A percentile compares a stretch with the other conserved stretches of the same genome.
Conservation (phyloP, 37 sponge, comb jelly and placozoan species). For the Hormiphora californensis region DNA sequence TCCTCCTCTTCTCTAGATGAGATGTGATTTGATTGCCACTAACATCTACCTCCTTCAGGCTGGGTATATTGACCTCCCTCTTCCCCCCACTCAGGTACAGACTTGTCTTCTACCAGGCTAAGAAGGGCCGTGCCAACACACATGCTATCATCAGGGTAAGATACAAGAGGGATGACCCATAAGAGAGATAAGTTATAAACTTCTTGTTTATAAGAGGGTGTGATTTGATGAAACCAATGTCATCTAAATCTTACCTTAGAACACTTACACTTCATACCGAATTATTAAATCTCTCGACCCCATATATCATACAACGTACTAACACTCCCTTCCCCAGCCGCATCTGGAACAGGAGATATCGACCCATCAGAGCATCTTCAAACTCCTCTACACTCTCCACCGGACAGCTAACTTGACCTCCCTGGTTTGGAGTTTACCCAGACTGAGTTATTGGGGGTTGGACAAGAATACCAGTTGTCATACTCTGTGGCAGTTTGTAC, state of each 20-base stretch:
- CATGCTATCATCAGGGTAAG: conserved; percentile 14
- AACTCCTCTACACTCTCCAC: conserved; percentile 35
- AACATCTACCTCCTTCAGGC: no score
- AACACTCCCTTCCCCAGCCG: not conserved
- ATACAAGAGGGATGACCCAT: no score
- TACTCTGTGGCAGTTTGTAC: conserved; percentile 12
- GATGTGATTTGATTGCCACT: no score
- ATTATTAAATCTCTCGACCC: no score
- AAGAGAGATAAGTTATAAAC: no score
- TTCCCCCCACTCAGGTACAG: conserved; percentile 14
- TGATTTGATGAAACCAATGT: no score
- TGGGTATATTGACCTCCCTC: no score
- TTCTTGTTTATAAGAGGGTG: no score
- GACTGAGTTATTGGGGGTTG: conserved; percentile 27
- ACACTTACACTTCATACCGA: no score
- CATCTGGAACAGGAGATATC: conserved; percentile 36
- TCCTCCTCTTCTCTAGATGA: no score
- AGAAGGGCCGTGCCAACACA: not conserved
- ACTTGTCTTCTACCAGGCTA: conserved; percentile 34
- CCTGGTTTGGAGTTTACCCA: not conserved
- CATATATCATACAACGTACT: no score
- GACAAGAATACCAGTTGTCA: conserved; percentile 12
- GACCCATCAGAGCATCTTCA: conserved; percentile 50
- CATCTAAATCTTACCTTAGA: no score
- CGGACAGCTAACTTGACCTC: conserved; percentile 2